Base-by-base conservation (phyloP, 1,140 invertebrate genomes). In the Leptinotarsa undecemlineata region DNA sequence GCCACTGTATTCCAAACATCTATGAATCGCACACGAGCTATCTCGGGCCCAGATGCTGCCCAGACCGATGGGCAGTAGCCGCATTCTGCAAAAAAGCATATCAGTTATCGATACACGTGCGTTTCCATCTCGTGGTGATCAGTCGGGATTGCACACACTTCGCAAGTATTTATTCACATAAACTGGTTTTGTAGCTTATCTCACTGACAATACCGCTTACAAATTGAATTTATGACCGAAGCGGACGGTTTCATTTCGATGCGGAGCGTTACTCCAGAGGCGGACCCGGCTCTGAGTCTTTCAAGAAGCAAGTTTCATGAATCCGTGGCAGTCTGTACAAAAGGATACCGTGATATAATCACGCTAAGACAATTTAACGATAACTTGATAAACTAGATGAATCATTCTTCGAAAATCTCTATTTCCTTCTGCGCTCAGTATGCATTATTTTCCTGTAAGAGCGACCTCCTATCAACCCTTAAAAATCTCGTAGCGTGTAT, bases 141-240 rank as follows among this genome's bases (percentile, higher is more conserved):
- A 67, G 26, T 42, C 15, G 64, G 1, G 6, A 67, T 67, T n/a
- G 23, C n/a, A 57, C 51, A 57, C 64, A 67, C 42, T 19, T 26
- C 0, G 15, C 64, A 67, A 67, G 64, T 67, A 67, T 67, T 67
- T 21, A 33, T 67, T 67, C 64, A 67, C 26, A 42, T 67, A 67
- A 67, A 67, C 64, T 67, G 64, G 64, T 67, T 67, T 67, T 67
- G 64, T 67, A 67, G 64, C 64, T 67, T 67, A 67, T 67, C 23
- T 26, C 64, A 21, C 64, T 67, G 64, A 67, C 64, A 67, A 15
- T 67, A 42, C 64, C 26, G 64, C 26, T 67, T 67, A 67, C 64
- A 67, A 67, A 67, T 67, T 67, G 64, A 67, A 67, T 67, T 67
- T 67, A 67, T 67, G 42, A 19, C 64, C 26, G n/a, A 42, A 21